phyloP scores from a whole-genome alignment of 2,888 invertebrate species.

The Ennomos fuscantarius region DNA sequence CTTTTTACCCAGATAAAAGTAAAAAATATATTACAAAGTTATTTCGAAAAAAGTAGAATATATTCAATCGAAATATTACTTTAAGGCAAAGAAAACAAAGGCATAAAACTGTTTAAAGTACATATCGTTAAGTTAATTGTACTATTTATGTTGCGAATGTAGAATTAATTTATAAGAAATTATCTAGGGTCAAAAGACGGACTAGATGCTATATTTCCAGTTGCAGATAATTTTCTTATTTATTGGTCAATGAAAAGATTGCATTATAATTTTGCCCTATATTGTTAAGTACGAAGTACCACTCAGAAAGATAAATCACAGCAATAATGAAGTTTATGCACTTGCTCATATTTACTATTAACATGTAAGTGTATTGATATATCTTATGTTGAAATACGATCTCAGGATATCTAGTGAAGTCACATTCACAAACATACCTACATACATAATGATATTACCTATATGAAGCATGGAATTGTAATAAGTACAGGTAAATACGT shows the following conservation, averaged over 20 bases:
- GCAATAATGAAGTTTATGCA: slow-evolving; percentile 14
- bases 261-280: slow-evolving; percentile 38
- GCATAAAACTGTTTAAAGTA: no score
- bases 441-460: slow-evolving; percentile 17
- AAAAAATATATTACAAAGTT: not conserved
- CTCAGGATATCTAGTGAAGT: slow-evolving; percentile 62
- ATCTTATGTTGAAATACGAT: slow-evolving; percentile 51
- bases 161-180: slow-evolving; percentile 1
- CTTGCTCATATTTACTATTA: slow-evolving; percentile 25
- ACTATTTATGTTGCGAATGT: no score
- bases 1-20: slow-evolving; percentile 1
- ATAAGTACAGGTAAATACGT: no score
- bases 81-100: no score
- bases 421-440: slow-evolving; percentile 40
- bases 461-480: slow-evolving; percentile 6
- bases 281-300: slow-evolving; percentile 12
- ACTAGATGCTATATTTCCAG: slow-evolving; percentile 50
- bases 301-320: slow-evolving; percentile 21
- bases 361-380: slow-evolving; percentile 50
- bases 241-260: slow-evolving; percentile 43
- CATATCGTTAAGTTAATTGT: no score
- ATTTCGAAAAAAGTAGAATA: no score
- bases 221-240: slow-evolving; percentile 57
- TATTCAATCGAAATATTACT: no score
- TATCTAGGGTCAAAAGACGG: slow-evolving; percentile 38